These are phyloP conservation scores for Esox niger DNA, from an alignment of 2,113 vertebrate species.

Conservation along the genomic window DNA sequence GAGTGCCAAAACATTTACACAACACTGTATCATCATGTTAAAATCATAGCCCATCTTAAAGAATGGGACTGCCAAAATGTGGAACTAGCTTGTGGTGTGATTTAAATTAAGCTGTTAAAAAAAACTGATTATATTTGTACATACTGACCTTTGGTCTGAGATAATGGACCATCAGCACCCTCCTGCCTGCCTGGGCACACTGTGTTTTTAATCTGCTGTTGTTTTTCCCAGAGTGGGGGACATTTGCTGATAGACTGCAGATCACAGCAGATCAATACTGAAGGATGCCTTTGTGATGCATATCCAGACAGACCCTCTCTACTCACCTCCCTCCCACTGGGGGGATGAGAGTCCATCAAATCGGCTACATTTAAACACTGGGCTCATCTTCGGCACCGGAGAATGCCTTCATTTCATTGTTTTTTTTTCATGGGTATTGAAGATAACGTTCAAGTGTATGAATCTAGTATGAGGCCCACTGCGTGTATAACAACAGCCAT, in stretches of 20 bases:
- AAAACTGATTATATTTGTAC: slow-evolving; percentile 74
- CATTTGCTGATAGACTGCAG: slow-evolving; percentile 74
- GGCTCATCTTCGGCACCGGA: slow-evolving; percentile 44
- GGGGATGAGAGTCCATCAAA: slow-evolving; percentile 54
- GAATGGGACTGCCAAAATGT: slow-evolving; percentile 36
- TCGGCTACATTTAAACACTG: slow-evolving; percentile 50
- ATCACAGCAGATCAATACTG: slow-evolving; percentile 71
- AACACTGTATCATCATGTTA: background rate
- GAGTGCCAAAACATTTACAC: background rate
- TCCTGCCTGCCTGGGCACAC: slow-evolving; percentile 51
- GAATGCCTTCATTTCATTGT: slow-evolving; percentile 46
- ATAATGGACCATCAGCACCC: slow-evolving; percentile 68
- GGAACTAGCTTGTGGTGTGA: slow-evolving; percentile 62
- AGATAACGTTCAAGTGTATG: slow-evolving; percentile 38
- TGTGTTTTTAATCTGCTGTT: slow-evolving; percentile 72
- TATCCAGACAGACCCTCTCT: slow-evolving; percentile 62
- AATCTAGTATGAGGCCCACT: slow-evolving; percentile 28
- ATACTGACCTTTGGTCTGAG: slow-evolving; percentile 69
- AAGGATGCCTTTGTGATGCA: slow-evolving; percentile 76
- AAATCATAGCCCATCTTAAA: slow-evolving; percentile 31
- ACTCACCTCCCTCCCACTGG: slow-evolving; percentile 40
- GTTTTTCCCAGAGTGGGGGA: slow-evolving; percentile 72
- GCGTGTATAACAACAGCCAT: slow-evolving; percentile 33
- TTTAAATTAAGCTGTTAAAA: slow-evolving; percentile 71
- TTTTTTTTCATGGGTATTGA: slow-evolving; percentile 52